Conservation (phyloP, 1,140 invertebrate species). For the Anastatus disparis region DNA sequence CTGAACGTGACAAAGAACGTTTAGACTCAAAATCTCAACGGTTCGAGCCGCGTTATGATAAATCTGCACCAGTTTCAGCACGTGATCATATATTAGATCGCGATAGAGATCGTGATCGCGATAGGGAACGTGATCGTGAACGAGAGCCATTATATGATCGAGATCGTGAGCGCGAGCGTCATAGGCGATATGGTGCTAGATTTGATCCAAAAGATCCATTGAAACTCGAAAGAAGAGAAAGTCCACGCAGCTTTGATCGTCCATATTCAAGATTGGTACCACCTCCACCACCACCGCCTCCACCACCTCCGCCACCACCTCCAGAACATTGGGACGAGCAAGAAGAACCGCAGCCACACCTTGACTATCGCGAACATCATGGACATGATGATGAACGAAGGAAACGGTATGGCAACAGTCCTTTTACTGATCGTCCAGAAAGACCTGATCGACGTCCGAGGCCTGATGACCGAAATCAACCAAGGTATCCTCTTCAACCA, state of each 20-base stretch:
- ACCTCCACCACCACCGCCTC: slow-evolving; percentile 48
- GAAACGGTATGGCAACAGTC: slow-evolving; percentile 61
- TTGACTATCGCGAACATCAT: slow-evolving; percentile 59
- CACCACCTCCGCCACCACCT: not conserved
- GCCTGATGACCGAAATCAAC: slow-evolving; percentile 48
- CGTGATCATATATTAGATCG: too few relatives aligned
- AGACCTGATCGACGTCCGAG: slow-evolving; percentile 35
- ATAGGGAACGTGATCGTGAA: slow-evolving; percentile 1
- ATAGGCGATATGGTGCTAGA: slow-evolving; percentile 2
- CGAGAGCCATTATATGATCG: not conserved
- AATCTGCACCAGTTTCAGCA: too few relatives aligned
- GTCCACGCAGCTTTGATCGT: slow-evolving; percentile 51
- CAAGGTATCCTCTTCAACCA: slow-evolving; percentile 54
- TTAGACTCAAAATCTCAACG: slow-evolving; percentile 48
- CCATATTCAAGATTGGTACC: slow-evolving; percentile 59
- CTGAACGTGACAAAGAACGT: slow-evolving; percentile 60
- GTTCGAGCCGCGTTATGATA: slow-evolving; percentile 27
- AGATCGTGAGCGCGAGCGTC: slow-evolving; percentile 19
- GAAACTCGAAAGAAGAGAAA: slow-evolving; percentile 1
- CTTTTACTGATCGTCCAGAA: slow-evolving; percentile 56
- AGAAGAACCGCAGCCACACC: slow-evolving; percentile 50
- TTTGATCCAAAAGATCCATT: slow-evolving; percentile 6
- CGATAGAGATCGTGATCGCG: not conserved
- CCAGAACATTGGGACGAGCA: slow-evolving; percentile 56
- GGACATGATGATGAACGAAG: slow-evolving; percentile 59